These are phyloP conservation scores for Premnoplex brunnescens DNA, from an alignment of 2,797 vertebrate species.

Conservation along the genomic window DNA sequence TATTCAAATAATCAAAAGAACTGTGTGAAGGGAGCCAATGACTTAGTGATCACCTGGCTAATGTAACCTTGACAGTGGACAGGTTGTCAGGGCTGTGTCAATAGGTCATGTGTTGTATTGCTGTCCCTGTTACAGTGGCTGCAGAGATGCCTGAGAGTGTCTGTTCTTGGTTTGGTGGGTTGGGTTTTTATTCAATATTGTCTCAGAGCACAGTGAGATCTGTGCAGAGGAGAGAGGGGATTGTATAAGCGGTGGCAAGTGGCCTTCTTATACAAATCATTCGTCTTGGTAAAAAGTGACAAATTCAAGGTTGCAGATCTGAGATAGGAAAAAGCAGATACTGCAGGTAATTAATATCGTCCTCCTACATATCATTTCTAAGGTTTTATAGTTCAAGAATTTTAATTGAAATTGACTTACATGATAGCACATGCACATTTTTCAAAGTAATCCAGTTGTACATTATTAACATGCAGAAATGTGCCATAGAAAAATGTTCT, in stretches of 20 bases:
- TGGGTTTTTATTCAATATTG: neutral
- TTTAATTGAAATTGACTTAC: neutral
- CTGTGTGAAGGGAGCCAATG: neutral
- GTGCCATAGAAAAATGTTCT: neutral
- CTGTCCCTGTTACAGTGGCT: neutral
- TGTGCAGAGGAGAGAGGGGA: neutral
- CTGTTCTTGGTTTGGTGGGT: neutral
- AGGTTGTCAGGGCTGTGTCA: neutral
- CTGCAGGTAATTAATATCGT: neutral
- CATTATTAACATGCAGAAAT: neutral
- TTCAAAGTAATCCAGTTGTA: neutral
- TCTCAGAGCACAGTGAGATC: neutral
- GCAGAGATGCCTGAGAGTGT: neutral
- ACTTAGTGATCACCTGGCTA: neutral
- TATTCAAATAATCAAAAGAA: neutral
- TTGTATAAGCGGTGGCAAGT: neutral
- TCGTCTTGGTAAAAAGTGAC: neutral
- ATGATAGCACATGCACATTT: neutral
- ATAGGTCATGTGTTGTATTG: neutral
- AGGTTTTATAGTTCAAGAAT: neutral
- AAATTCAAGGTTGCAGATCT: neutral
- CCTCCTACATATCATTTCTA: neutral
- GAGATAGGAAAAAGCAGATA: neutral
- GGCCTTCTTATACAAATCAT: accelerated
- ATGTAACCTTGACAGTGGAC: neutral